Evolutionary conservation across 2,888 invertebrate genomes (phyloP).

Genomic region (Noctua fimbriata): DNA sequence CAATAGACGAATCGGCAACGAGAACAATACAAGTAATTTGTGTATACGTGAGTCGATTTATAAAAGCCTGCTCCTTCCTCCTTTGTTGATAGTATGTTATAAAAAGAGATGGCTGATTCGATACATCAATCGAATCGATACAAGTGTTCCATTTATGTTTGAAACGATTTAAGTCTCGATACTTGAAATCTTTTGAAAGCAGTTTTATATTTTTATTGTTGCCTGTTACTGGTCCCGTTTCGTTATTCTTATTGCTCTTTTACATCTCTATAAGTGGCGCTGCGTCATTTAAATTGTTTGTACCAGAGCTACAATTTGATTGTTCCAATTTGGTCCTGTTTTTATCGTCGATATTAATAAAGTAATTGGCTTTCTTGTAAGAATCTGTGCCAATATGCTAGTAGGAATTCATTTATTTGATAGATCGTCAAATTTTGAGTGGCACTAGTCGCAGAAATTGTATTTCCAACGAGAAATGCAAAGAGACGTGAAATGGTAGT

Average conservation of each 20-base stretch:
- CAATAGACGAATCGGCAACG: conserved; percentile 53
- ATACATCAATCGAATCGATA: conserved; percentile 36
- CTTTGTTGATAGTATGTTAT: conserved; percentile 29
- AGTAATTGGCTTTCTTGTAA: conserved; percentile 21
- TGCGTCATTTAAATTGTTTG: conserved; percentile 41
- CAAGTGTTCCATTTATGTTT: conserved; percentile 53
- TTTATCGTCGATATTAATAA: conserved; percentile 31
- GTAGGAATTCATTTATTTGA: conserved; percentile 15
- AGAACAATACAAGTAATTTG: conserved; percentile 63
- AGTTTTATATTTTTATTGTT: conserved; percentile 50
- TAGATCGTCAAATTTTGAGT: conserved; percentile 20
- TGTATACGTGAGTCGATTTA: conserved; percentile 61
- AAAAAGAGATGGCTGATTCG: conserved; percentile 39
- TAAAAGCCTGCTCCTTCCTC: conserved; percentile 46
- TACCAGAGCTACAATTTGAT: conserved; percentile 20
- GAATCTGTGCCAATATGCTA: conserved; percentile 24
- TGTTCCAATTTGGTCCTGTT: conserved; percentile 29
- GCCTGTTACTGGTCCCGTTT: conserved; percentile 29
- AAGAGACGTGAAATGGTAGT: conserved; percentile 12
- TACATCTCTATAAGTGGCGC: conserved; percentile 22
- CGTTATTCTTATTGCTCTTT: conserved; percentile 33
- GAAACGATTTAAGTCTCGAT: conserved; percentile 36
- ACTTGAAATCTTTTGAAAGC: conserved; percentile 57
- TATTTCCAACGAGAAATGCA: conserved; percentile 9
- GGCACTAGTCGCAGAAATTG: background rate